Evolutionary conservation across 1,140 invertebrate genomes (phyloP), one percentile per base, ranked within the genome.

Genomic region (Papilio helenus): DNA sequence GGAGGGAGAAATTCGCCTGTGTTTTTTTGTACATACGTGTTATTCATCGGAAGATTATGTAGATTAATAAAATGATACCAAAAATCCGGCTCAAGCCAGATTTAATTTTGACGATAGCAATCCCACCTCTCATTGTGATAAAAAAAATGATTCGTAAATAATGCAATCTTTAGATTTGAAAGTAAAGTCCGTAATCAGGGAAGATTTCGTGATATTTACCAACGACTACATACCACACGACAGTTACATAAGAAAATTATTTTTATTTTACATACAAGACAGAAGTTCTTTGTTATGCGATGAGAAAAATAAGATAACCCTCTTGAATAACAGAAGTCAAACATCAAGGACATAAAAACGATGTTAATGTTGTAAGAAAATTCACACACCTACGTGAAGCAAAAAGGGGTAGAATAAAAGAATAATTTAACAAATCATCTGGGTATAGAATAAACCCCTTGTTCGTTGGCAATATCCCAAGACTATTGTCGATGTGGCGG

Each of bases 251-350:
- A 29, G 26, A 34, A 26, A 65, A 29, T 68, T 68, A 29, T 68
- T 68, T 68, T 16, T 34, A 29, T 61, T 61, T 61, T 61, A 68
- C 61, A 29, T 61, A 61, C 58, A 61, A 61, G 23, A 23, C 58
- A 14, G 23, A 61, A 3, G 58, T 61, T 23, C 58, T 61, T 61
- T 61, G 58, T 61, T 61, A 61, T 29, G 23, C 1, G 61, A 68
- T 68, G 14, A 29, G 61, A 68, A 65, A 29, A 16, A 68, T 68
- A 68, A 68, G 61, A 68, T 68, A 68, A 68, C 61, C 61, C 61
- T 68, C 12, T 68, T 68, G 61, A 68, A 68, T 68, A 26, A 14
- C 61, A 68, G 12, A 68, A 68, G 61, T 29, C 61, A 68, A 68
- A 68, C 14, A 26, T 61, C 20, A 68, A 68, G 61, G 23, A 34